phyloP scores from a whole-genome alignment of 2,113 vertebrate genomes.

The Periophthalmodon schlosseri region DNA sequence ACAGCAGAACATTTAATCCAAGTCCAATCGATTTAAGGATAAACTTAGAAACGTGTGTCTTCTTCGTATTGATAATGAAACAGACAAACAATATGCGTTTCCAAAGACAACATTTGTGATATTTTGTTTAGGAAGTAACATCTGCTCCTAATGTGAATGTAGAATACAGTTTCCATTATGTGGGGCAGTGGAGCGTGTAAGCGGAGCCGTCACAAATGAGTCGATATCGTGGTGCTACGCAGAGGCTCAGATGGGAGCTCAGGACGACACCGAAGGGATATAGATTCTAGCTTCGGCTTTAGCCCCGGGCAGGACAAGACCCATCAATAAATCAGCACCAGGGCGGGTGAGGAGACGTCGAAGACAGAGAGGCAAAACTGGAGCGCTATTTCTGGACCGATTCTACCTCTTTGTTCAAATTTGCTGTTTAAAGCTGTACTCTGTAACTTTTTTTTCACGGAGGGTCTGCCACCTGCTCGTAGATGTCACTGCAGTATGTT shows the following conservation, averaged over 20 bases:
- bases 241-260: conserved; percentile 17
- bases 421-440: background rate
- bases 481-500: too few species aligned
- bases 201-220: conserved; percentile 10
- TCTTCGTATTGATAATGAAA: background rate
- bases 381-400: background rate
- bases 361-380: conserved; percentile 1
- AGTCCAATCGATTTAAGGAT: background rate
- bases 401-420: conserved; percentile 8
- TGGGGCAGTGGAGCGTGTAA: conserved; percentile 5
- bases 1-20: background rate
- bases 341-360: conserved; percentile 7
- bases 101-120: background rate
- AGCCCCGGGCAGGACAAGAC: conserved; percentile 25
- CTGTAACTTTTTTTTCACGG: too few species aligned
- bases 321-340: conserved; percentile 48
- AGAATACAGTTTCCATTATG: background rate
- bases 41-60: background rate
- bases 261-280: conserved; percentile 8
- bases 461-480: too few species aligned
- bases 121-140: conserved; percentile 7
- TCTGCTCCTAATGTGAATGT: background rate
- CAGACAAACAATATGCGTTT: background rate
- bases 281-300: conserved; percentile 39
- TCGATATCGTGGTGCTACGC: background rate